These are phyloP conservation scores for Microctonus aethiopoides DNA, from an alignment of 2,888 invertebrate genomes.

Conservation along the genomic window DNA sequence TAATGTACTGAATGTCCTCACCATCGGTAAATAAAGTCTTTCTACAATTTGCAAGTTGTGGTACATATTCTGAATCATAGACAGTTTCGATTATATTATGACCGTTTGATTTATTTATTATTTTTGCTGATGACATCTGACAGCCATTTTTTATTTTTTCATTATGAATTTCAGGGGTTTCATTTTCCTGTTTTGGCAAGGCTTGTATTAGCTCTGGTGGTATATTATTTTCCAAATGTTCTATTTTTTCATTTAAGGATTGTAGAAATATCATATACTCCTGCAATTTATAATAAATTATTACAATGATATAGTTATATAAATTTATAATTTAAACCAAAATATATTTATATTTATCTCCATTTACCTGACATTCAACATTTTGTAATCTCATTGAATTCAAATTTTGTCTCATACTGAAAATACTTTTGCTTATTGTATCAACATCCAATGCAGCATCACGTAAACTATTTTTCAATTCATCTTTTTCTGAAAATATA, in stretches of 20 bases:
- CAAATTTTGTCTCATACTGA: constrained; percentile 40
- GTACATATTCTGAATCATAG: constrained; percentile 6
- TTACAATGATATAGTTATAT: not conserved
- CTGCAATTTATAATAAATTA: constrained; percentile 28
- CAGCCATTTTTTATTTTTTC: not conserved
- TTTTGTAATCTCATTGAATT: constrained; percentile 44
- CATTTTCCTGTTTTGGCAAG: not conserved
- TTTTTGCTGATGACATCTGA: not conserved
- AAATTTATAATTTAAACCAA: not conserved
- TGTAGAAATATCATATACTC: constrained; percentile 35
- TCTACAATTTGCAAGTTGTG: constrained; percentile 50
- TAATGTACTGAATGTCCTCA: constrained; percentile 42
- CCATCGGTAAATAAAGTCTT: constrained; percentile 54
- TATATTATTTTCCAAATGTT: constrained; percentile 7
- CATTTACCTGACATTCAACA: constrained; percentile 43
- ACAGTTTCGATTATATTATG: constrained; percentile 4
- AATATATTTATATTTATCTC: not conserved
- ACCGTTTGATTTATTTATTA: not conserved
- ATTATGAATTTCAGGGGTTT: not conserved
- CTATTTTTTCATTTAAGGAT: constrained; percentile 44
- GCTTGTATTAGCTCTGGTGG: not conserved
- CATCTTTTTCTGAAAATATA: constrained; percentile 44
- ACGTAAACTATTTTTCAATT: constrained; percentile 43
- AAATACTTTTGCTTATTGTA: constrained; percentile 35
- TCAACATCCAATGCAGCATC: constrained; percentile 37